Conservation (phyloP, 2,113 vertebrate genomes). For the Lagopus muta region DNA sequence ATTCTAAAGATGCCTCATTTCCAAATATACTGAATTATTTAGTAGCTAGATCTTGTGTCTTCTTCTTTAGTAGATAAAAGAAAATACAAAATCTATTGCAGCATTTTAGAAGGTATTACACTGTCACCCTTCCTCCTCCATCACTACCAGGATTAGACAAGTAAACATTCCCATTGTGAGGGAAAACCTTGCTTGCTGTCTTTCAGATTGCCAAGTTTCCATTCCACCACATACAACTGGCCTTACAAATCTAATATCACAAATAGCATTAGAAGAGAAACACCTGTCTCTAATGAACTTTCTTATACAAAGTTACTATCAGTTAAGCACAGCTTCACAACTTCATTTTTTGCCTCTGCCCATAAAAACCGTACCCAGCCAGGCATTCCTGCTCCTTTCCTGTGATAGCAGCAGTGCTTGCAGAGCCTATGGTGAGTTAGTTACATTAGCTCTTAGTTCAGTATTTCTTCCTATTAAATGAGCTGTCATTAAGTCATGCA, state of each 20-base stretch:
- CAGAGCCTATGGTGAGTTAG: background rate
- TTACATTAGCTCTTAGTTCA: background rate
- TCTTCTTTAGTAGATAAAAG: background rate
- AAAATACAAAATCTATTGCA: no score
- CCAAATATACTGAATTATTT: background rate
- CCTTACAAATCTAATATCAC: background rate
- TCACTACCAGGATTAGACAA: background rate
- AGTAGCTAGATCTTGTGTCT: background rate
- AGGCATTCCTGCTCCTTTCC: background rate
- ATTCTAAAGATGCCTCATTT: background rate
- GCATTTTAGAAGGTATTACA: background rate
- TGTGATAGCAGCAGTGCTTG: background rate
- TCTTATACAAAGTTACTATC: background rate
- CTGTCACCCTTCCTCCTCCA: background rate
- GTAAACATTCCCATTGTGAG: background rate
- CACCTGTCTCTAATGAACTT: background rate
- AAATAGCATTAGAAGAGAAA: background rate
- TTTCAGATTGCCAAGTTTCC: background rate
- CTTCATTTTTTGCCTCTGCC: background rate
- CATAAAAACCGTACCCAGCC: background rate
- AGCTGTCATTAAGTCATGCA: background rate
- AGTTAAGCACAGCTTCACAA: background rate
- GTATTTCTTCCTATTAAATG: background rate
- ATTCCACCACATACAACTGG: background rate
- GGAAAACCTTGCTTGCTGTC: background rate